Evolutionary conservation across 2,797 vertebrate genomes (phyloP).

Genomic region (Schizothorax lantsangensis): DNA sequence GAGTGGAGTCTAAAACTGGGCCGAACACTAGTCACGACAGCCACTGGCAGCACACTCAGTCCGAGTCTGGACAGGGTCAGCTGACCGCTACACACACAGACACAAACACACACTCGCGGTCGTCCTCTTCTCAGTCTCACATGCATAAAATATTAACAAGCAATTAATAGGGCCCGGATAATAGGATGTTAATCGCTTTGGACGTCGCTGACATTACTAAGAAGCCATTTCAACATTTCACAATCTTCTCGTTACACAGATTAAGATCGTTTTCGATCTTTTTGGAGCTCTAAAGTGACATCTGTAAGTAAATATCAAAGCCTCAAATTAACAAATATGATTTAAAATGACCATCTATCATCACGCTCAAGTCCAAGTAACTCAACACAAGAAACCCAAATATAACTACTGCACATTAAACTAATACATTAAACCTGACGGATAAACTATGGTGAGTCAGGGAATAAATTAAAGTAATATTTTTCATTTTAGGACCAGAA

Average conservation of each 20-base stretch:
- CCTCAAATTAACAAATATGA: not conserved
- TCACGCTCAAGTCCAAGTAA: not conserved
- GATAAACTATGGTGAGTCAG: not conserved
- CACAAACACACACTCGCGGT: slow-evolving; percentile 23
- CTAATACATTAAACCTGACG: not conserved
- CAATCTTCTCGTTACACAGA: not conserved
- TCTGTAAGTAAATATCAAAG: not conserved
- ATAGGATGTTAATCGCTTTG: slow-evolving; percentile 4
- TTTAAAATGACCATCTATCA: not conserved
- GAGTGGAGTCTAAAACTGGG: slow-evolving; percentile 62
- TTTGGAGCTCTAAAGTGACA: not conserved
- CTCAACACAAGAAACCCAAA: not conserved
- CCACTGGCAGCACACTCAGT: slow-evolving; percentile 61
- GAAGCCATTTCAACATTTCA: not conserved
- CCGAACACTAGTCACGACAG: slow-evolving; percentile 63
- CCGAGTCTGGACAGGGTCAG: slow-evolving; percentile 62
- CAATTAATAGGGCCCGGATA: slow-evolving; percentile 28
- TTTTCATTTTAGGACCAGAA: not conserved
- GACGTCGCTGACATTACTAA: not conserved
- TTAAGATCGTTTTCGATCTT: not conserved
- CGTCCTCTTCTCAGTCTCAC: slow-evolving; percentile 27
- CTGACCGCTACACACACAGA: slow-evolving; percentile 51
- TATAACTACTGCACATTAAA: slow-evolving; percentile 4
- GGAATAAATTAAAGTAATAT: not conserved
- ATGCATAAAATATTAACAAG: slow-evolving; percentile 31